Conservation (phyloP, 2,113 vertebrate genomes). For the Equus quagga region DNA sequence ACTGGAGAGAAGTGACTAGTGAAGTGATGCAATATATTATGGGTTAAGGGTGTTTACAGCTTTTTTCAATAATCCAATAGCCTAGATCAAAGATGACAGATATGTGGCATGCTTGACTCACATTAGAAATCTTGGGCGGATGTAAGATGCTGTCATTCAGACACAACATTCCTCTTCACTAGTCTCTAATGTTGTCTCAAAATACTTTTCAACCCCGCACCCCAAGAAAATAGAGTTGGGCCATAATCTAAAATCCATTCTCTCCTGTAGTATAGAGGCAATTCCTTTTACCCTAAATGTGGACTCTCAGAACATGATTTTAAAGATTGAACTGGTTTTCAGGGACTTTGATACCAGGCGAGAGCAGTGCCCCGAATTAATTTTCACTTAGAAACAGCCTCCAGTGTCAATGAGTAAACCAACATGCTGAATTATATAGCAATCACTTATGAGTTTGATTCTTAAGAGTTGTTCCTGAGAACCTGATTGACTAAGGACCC, state of each 20-base stretch:
- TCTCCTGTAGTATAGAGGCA: background rate
- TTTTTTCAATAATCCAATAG: background rate
- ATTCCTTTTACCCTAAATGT: background rate
- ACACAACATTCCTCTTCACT: background rate
- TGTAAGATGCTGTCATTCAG: background rate
- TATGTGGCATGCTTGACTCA: rapidly evolving
- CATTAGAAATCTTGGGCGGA: background rate
- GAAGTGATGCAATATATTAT: background rate
- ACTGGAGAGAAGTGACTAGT: background rate
- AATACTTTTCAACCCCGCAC: background rate
- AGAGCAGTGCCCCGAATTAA: background rate
- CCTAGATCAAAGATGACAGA: background rate
- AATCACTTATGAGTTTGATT: background rate
- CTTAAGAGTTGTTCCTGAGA: background rate
- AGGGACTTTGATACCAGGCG: background rate
- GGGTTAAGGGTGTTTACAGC: background rate
- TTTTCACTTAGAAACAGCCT: background rate
- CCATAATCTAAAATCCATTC: background rate
- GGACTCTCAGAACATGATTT: background rate
- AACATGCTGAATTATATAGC: background rate
- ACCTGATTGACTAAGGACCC: background rate
- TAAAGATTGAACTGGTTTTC: background rate
- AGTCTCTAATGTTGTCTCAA: background rate
- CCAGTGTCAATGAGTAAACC: background rate
- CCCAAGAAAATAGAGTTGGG: background rate